Percentiles rank a stretch among this genome's conserved stretches.
These are phyloP conservation scores for Diabrotica balteata DNA, from an alignment of 2,888 invertebrate genomes.

Conservation along the genomic window DNA sequence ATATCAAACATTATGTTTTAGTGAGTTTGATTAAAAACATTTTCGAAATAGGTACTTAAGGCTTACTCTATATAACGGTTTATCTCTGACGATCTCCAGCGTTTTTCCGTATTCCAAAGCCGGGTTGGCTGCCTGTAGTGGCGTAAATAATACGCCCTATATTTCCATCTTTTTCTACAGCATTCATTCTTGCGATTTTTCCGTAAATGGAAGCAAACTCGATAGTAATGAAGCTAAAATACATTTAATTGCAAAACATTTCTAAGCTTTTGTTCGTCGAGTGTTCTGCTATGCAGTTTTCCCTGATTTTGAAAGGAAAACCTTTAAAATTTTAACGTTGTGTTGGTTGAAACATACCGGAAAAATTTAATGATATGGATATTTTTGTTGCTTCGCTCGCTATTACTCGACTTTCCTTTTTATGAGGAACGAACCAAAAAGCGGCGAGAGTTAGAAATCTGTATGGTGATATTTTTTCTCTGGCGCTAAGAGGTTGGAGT, in stretches of 20 bases:
- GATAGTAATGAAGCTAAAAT: conserved; percentile 51
- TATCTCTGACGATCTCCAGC: neutral
- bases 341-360: conserved; percentile 31
- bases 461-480: conserved; percentile 8
- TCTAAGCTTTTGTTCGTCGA: conserved; percentile 44
- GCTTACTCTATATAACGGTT: too few relatives aligned
- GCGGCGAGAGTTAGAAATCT: conserved; percentile 7
- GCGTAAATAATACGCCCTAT: conserved; percentile 49
- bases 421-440: neutral
- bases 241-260: conserved; percentile 52
- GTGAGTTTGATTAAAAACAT: too few relatives aligned
- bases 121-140: conserved; percentile 48
- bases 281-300: conserved; percentile 38
- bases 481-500: conserved; percentile 5
- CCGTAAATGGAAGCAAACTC: conserved; percentile 51
- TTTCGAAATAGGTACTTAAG: too few relatives aligned
- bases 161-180: conserved; percentile 41
- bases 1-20: too few relatives aligned
- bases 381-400: conserved; percentile 26
- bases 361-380: conserved; percentile 36
- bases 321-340: conserved; percentile 38
- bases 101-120: conserved; percentile 21
- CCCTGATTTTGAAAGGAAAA: conserved; percentile 32
- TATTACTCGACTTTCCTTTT: conserved; percentile 14
- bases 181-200: conserved; percentile 17